phyloP scores from a whole-genome alignment of 1,140 invertebrate species.

The Drosophila sturtevanti region DNA sequence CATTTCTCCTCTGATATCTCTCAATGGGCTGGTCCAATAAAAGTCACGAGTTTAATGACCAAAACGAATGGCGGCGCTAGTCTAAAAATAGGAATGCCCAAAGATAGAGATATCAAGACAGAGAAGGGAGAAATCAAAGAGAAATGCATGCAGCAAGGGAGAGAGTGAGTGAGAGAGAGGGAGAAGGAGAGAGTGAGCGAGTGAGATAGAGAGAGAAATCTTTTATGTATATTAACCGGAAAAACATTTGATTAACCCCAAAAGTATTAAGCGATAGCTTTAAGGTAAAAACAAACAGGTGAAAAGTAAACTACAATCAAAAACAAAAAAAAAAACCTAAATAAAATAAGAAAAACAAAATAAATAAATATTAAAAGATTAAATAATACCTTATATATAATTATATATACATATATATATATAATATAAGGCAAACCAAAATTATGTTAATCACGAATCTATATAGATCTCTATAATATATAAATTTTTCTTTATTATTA shows the following conservation, averaged over 20 bases:
- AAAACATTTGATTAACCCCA: neutral
- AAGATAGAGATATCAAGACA: neutral
- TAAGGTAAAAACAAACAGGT: neutral
- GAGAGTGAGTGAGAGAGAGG: neutral
- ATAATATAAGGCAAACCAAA: no score
- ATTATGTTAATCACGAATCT: no score
- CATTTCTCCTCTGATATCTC: neutral
- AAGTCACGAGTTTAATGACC: constrained; percentile 56
- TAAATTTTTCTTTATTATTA: no score
- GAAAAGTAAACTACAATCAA: neutral
- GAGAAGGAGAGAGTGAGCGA: no score
- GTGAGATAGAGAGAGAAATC: neutral
- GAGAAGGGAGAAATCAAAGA: neutral
- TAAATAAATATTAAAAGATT: no score
- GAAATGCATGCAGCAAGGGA: neutral
- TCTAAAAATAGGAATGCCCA: constrained; percentile 23
- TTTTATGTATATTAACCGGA: no score
- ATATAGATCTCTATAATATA: no score
- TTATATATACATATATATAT: no score
- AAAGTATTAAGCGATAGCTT: neutral
- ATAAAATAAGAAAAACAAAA: neutral
- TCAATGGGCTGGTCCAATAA: constrained; percentile 1
- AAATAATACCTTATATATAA: no score
- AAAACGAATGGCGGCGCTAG: constrained; percentile 40
- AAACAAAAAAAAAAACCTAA: no score